Percentiles rank a stretch among this genome's conserved stretches.
Evolutionary conservation across 2,797 vertebrate species (phyloP).

Genomic region (Australoheros facetus): DNA sequence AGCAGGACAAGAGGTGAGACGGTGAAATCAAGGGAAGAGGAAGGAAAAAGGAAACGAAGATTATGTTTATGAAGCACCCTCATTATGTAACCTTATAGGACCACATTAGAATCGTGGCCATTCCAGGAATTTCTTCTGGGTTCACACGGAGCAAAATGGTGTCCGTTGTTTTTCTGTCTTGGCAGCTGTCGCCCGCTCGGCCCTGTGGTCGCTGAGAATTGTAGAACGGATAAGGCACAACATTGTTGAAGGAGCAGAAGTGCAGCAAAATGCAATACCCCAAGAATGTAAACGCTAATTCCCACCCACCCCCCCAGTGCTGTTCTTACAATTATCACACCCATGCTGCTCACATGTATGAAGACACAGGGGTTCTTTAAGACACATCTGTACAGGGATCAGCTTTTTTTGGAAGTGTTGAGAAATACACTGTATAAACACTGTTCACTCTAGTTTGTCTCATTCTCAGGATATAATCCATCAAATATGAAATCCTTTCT

Average conservation of each 20-base stretch:
- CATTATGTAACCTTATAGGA: constrained; percentile 78
- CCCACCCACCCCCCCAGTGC: neutral
- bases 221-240: constrained; percentile 61
- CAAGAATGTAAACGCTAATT: constrained; percentile 57
- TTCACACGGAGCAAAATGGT: constrained; percentile 52
- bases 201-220: constrained; percentile 43
- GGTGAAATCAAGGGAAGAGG: constrained; percentile 54
- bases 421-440: too few relatives aligned
- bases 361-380: neutral
- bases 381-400: neutral
- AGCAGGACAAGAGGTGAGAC: constrained; percentile 32
- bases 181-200: constrained; percentile 76
- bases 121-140: constrained; percentile 67
- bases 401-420: neutral
- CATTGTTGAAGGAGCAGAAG: constrained; percentile 69
- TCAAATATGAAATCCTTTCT: neutral
- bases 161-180: constrained; percentile 59
- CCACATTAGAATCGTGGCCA: constrained; percentile 65
- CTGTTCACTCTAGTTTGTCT: too few relatives aligned
- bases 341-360: constrained; percentile 16
- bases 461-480: neutral
- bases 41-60: constrained; percentile 63
- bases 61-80: constrained; percentile 63
- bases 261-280: constrained; percentile 68
- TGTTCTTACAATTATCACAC: constrained; percentile 53